Conservation (phyloP, 2,113 vertebrate species). For the Indri indri region DNA sequence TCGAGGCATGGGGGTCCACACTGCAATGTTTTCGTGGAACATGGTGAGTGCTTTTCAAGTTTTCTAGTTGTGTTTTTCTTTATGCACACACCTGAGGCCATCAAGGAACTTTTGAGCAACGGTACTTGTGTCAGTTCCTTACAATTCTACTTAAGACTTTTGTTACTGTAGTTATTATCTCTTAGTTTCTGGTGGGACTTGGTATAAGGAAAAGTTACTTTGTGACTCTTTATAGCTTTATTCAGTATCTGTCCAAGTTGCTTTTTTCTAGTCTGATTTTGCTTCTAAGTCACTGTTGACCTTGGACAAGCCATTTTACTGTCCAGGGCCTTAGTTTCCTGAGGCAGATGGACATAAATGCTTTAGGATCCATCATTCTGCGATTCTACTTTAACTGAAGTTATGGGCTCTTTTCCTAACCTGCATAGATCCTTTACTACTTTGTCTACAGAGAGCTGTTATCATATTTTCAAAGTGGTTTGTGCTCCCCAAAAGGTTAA, state of each 20-base stretch:
- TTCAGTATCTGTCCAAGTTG: not conserved
- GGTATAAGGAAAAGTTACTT: not conserved
- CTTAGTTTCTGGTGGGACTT: not conserved
- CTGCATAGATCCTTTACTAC: accelerated
- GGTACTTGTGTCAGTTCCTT: not conserved
- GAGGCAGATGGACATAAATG: not conserved
- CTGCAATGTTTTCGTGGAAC: slow-evolving; percentile 95
- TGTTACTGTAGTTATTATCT: not conserved
- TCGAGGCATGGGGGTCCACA: slow-evolving; percentile 90
- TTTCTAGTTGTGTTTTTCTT: not conserved
- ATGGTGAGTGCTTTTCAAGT: slow-evolving; percentile 88
- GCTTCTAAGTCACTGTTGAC: not conserved
- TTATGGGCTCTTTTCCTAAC: not conserved
- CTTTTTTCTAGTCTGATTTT: not conserved
- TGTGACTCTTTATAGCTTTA: not conserved
- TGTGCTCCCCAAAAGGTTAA: not conserved
- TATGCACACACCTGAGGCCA: not conserved
- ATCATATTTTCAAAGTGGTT: not conserved
- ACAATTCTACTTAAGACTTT: not conserved
- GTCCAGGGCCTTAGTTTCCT: not conserved
- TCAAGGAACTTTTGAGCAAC: not conserved
- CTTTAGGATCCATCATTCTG: not conserved
- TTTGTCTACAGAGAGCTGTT: not conserved
- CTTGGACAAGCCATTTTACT: not conserved
- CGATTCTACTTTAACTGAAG: not conserved